Conservation (phyloP, 2,888 invertebrate species). For the Diabrotica balteata region DNA sequence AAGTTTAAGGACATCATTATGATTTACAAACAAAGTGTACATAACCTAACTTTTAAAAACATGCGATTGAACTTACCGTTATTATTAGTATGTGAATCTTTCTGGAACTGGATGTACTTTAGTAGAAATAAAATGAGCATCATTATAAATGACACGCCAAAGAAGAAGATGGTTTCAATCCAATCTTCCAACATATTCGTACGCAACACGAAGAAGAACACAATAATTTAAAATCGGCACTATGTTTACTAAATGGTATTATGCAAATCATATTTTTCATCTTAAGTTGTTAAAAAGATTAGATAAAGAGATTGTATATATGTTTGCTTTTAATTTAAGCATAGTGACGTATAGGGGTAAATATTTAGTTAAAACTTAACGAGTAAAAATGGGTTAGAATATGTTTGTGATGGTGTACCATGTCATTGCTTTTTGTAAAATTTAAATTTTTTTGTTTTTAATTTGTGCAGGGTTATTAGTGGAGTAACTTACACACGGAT, state of each 20-base stretch:
- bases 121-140: slow-evolving; percentile 28
- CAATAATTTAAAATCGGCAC: neutral
- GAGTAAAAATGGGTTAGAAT: too few species aligned
- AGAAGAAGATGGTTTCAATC: slow-evolving; percentile 28
- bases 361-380: too few species aligned
- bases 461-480: too few species aligned
- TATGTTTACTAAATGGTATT: slow-evolving; percentile 5
- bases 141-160: slow-evolving; percentile 29
- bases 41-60: neutral
- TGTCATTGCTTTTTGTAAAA: too few species aligned
- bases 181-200: slow-evolving; percentile 16
- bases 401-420: too few species aligned
- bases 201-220: neutral
- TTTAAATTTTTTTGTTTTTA: too few species aligned
- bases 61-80: slow-evolving; percentile 6
- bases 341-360: too few species aligned
- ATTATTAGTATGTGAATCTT: neutral
- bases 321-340: too few species aligned
- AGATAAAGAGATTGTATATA: slow-evolving; percentile 17
- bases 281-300: slow-evolving; percentile 9
- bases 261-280: slow-evolving; percentile 8
- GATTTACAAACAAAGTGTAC: too few species aligned
- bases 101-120: slow-evolving; percentile 31
- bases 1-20: too few species aligned
- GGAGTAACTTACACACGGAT: too few species aligned